Base-by-base conservation (phyloP, 1,140 invertebrate species). In the Araneus ventricosus region DNA sequence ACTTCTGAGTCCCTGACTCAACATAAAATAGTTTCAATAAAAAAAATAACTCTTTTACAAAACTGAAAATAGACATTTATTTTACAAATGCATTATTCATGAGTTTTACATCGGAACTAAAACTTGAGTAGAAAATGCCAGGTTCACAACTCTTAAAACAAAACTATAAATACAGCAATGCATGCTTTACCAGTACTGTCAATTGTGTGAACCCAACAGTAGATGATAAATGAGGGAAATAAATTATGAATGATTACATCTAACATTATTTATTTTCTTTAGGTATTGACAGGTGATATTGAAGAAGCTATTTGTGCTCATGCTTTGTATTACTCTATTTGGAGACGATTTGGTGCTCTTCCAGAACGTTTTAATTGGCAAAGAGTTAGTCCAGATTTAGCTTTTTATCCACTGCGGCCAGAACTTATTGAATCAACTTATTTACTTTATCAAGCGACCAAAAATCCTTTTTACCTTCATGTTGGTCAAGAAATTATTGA, bases 281-380 rank as follows among this genome's bases (percentile, higher is more conserved):
- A 97, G 96, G 96, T 97, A 22, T 94, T 97, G 75, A 96, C 96
- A 95, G 97, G 97, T 93, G 97, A 97, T 95, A 95, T 97, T 88
- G 97, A 97, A 94, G 97, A 97, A 95, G 97, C 97, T 10, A 97
- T 97, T 93, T 97, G 97, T 95, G 95, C 95, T 27, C 97, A 97
- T 95, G 97, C 97, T 20, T 95, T 97, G 22, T 97, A 97, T 95
- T 97, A 97, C 95, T 95, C 96, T 34, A 96, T 97, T 88, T 97
- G 97, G 97, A 96, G 96, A 94, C 95, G 96, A 94, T 97, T 96
- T 95, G 96, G 96, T 20, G 96, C 96, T 59, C 94, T 97, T 67
- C 97, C 97, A 5, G 97, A 97, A 94, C 94, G 97, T 63, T 97
- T 96, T 95, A 97, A 97, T 95, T 97, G 97, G 97, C 96, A 97